Percentiles rank a stretch among this genome's conserved stretches.
phyloP scores from a whole-genome alignment of 2,113 vertebrate species.

The Microcebus griseorufus region DNA sequence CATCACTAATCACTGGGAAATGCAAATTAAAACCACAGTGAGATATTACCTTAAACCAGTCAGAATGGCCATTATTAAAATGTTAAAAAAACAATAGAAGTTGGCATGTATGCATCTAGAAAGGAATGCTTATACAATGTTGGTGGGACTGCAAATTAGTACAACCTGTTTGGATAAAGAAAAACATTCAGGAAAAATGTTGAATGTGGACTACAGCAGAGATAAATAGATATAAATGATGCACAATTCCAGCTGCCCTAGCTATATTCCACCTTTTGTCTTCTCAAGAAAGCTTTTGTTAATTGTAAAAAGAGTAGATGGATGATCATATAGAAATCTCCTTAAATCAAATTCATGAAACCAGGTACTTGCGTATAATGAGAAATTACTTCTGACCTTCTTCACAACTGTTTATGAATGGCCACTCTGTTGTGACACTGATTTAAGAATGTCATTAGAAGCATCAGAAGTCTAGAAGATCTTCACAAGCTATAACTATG shows the following conservation, averaged over 20 bases:
- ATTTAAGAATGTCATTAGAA: conserved; percentile 34
- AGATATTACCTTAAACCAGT: too few relatives aligned
- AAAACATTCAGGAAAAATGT: not conserved
- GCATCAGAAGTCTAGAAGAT: not conserved
- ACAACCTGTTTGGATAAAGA: not conserved
- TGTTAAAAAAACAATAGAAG: too few relatives aligned
- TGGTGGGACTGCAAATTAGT: too few relatives aligned
- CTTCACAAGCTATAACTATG: conserved; percentile 33
- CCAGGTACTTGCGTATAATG: not conserved
- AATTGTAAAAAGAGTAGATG: not conserved
- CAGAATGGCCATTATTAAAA: too few relatives aligned
- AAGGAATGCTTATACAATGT: too few relatives aligned
- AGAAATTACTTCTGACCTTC: conserved; percentile 3
- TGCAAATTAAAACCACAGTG: too few relatives aligned
- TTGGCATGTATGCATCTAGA: too few relatives aligned
- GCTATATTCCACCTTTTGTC: not conserved
- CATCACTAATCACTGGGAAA: too few relatives aligned
- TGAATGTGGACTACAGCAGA: not conserved
- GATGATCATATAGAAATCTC: not conserved
- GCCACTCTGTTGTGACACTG: not conserved
- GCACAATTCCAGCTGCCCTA: too few relatives aligned
- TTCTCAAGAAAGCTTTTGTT: not conserved
- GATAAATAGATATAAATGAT: not conserved
- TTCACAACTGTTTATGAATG: not conserved
- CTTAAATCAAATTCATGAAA: not conserved